These are phyloP conservation scores for Oithona nana DNA, from an alignment of 2,888 invertebrate genomes.

Conservation along the genomic window DNA sequence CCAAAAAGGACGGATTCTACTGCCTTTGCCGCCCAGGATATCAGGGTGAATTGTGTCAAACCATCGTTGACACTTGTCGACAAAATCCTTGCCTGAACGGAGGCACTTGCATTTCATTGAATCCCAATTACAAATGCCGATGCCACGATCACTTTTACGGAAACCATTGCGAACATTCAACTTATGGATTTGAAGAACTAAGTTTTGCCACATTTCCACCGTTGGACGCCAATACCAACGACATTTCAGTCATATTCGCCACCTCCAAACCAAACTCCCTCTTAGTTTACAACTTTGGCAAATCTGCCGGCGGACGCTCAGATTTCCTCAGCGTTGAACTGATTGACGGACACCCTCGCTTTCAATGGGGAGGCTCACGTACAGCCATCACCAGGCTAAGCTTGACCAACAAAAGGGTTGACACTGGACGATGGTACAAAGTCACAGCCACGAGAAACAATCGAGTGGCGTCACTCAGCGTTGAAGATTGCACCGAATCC, in stretches of 20 bases:
- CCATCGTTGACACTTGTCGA: slow-evolving; percentile 62
- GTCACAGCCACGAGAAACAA: slow-evolving; percentile 78
- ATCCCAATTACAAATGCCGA: slow-evolving; percentile 55
- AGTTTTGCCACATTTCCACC: slow-evolving; percentile 76
- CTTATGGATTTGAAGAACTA: slow-evolving; percentile 67
- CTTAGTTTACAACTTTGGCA: slow-evolving; percentile 75
- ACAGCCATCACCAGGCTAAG: slow-evolving; percentile 66
- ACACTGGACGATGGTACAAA: slow-evolving; percentile 75
- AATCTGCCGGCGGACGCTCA: slow-evolving; percentile 66
- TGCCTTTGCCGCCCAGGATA: slow-evolving; percentile 80
- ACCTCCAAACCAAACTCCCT: slow-evolving; percentile 69
- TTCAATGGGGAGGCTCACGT: slow-evolving; percentile 73
- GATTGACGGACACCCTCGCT: slow-evolving; percentile 57
- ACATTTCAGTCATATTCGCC: slow-evolving; percentile 72
- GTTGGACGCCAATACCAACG: slow-evolving; percentile 68
- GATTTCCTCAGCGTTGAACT: slow-evolving; percentile 84
- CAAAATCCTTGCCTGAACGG: slow-evolving; percentile 82
- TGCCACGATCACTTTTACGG: slow-evolving; percentile 72
- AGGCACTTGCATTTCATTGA: slow-evolving; percentile 67
- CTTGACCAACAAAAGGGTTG: slow-evolving; percentile 29
- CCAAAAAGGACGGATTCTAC: slow-evolving; percentile 69
- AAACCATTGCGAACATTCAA: slow-evolving; percentile 70
- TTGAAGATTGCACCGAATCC: slow-evolving; percentile 59
- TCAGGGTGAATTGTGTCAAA: slow-evolving; percentile 72
- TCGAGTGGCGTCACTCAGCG: slow-evolving; percentile 61